Evolutionary conservation across 2,113 vertebrate species (phyloP).

Genomic region (Alaudala cheleensis): DNA sequence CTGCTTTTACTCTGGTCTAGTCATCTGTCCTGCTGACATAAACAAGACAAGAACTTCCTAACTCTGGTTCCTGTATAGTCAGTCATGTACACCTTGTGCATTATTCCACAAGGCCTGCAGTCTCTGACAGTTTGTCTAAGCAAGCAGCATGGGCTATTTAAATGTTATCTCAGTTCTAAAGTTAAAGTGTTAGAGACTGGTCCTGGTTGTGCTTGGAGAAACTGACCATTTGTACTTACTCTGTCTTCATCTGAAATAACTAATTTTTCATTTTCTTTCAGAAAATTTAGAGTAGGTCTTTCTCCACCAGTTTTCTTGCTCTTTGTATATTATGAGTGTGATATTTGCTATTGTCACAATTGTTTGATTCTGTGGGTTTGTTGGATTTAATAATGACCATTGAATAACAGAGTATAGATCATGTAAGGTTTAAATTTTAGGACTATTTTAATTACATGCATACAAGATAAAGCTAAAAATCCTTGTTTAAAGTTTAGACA

Average conservation of each 20-base stretch:
- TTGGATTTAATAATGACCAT: neutral
- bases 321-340: neutral
- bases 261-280: neutral
- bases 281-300: neutral
- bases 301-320: neutral
- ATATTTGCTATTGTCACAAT: neutral
- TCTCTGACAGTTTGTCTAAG: neutral
- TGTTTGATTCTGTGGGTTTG: neutral
- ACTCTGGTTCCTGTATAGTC: neutral
- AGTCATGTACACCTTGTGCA: fast-evolving
- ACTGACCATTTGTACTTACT: neutral
- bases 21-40: neutral
- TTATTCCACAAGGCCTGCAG: neutral
- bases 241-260: neutral
- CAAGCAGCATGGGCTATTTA: neutral
- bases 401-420: neutral
- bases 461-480: neutral
- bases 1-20: neutral
- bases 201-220: neutral
- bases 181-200: neutral
- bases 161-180: neutral
- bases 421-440: neutral
- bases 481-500: neutral
- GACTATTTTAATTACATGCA: neutral
- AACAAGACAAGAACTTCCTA: neutral